Percentiles rank a stretch among this genome's conserved stretches.
These are phyloP conservation scores for Amblyopsis hoosieri DNA, from an alignment of 2,797 vertebrate genomes.

Conservation along the genomic window DNA sequence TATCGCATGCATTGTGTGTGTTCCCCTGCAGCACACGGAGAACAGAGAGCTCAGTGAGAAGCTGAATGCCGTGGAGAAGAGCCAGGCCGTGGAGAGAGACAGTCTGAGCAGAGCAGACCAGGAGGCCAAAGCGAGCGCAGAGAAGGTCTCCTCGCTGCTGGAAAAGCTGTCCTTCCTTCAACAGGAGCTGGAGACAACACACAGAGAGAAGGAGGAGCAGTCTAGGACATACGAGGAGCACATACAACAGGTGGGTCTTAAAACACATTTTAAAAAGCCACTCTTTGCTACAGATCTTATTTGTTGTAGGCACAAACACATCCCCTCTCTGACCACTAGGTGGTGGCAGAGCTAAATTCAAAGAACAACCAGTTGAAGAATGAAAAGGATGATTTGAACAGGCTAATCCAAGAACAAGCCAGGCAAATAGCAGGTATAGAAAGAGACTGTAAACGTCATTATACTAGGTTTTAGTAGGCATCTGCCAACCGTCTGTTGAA, in stretches of 20 bases:
- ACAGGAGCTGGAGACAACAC: slow-evolving; percentile 83
- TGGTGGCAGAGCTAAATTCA: slow-evolving; percentile 86
- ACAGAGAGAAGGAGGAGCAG: slow-evolving; percentile 81
- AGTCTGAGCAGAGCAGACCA: slow-evolving; percentile 83
- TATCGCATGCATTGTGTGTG: slow-evolving; percentile 58
- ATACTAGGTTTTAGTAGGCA: background rate
- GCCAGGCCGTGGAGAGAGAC: slow-evolving; percentile 79
- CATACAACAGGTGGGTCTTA: slow-evolving; percentile 79
- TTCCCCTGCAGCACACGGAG: slow-evolving; percentile 85
- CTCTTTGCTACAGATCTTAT: too few relatives aligned
- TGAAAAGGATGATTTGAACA: slow-evolving; percentile 87
- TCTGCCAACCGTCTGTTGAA: background rate
- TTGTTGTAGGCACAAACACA: background rate
- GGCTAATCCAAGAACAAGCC: slow-evolving; percentile 82
- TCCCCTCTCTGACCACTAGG: slow-evolving; percentile 64
- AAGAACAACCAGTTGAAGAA: slow-evolving; percentile 85
- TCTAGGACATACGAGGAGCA: slow-evolving; percentile 80
- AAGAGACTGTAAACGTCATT: background rate
- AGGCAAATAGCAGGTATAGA: slow-evolving; percentile 85
- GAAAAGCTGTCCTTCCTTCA: slow-evolving; percentile 87
- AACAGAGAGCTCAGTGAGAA: slow-evolving; percentile 88
- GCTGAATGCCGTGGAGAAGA: slow-evolving; percentile 76
- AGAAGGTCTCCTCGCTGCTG: slow-evolving; percentile 81
- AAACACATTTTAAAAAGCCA: background rate
- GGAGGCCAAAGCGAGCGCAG: slow-evolving; percentile 79